These are phyloP conservation scores for Elephantulus edwardii DNA, from an alignment of 2,113 vertebrate genomes.

Conservation along the genomic window DNA sequence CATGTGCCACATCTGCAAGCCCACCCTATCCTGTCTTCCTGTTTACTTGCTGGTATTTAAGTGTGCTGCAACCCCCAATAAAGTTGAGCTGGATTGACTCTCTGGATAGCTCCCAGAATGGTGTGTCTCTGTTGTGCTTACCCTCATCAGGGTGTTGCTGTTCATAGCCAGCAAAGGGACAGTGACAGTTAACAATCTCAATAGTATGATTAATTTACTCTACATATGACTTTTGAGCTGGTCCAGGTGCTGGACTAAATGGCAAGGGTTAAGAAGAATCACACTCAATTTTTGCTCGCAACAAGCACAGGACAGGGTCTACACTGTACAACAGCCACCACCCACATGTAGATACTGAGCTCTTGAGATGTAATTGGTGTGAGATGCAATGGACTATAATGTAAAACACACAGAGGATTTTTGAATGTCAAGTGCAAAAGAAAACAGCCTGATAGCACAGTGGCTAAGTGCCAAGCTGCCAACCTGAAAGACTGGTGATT, in stretches of 20 bases:
- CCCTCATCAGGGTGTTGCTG: no score
- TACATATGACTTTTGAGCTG: background rate
- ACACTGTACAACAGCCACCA: accelerated
- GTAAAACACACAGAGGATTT: background rate
- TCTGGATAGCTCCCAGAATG: no score
- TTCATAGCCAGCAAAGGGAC: no score
- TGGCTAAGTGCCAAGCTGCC: no score
- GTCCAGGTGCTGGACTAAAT: background rate
- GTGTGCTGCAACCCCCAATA: no score
- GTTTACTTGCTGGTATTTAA: no score
- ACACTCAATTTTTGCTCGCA: background rate
- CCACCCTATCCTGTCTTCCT: no score
- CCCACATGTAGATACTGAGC: background rate
- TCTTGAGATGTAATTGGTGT: background rate
- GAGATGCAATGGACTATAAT: background rate
- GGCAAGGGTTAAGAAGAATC: background rate
- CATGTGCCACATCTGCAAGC: no score
- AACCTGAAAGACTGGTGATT: no score
- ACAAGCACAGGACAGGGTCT: accelerated
- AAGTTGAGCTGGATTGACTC: no score
- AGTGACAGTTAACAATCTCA: no score
- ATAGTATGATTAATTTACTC: background rate
- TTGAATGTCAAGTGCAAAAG: background rate
- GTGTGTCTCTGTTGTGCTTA: no score
- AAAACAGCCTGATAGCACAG: background rate